These are phyloP conservation scores for Sphaerodactylus townsendi DNA, from an alignment of 2,113 vertebrate species.

Conservation along the genomic window DNA sequence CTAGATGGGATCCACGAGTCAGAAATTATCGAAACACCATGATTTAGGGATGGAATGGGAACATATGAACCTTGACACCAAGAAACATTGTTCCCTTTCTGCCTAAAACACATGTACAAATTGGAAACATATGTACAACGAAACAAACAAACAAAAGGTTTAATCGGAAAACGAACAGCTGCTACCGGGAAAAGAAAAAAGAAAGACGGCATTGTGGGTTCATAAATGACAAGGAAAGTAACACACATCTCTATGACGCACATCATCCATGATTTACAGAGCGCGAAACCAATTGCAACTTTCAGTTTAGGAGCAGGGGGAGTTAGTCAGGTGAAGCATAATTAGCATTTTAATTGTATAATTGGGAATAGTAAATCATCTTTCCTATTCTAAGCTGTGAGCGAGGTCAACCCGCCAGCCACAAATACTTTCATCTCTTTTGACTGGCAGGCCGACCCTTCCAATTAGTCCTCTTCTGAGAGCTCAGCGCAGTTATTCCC, in stretches of 20 bases:
- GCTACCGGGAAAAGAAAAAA: background rate
- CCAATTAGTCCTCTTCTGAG: constrained; percentile 10
- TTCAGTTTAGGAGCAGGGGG: constrained; percentile 38
- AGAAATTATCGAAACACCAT: background rate
- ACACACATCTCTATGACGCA: background rate
- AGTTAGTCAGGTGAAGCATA: constrained; percentile 53
- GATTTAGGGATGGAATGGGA: background rate
- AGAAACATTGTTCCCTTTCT: background rate
- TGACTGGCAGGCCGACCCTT: constrained; percentile 7
- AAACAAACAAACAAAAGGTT: background rate
- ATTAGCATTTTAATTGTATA: constrained; percentile 77
- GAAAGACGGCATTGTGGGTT: background rate
- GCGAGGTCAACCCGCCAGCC: constrained; percentile 42
- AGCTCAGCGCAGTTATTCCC: background rate
- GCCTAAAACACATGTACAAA: background rate
- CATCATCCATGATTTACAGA: background rate
- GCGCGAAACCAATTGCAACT: constrained; percentile 39
- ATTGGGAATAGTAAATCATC: constrained; percentile 70
- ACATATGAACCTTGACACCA: background rate
- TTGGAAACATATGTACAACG: background rate
- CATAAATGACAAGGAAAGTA: constrained; percentile 32
- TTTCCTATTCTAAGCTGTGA: constrained; percentile 54
- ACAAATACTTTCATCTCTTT: constrained; percentile 55
- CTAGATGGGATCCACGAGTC: no score
- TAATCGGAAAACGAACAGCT: background rate